Base-by-base conservation (phyloP, 2,888 invertebrate species). In the Pachliopta kotzebuea region DNA sequence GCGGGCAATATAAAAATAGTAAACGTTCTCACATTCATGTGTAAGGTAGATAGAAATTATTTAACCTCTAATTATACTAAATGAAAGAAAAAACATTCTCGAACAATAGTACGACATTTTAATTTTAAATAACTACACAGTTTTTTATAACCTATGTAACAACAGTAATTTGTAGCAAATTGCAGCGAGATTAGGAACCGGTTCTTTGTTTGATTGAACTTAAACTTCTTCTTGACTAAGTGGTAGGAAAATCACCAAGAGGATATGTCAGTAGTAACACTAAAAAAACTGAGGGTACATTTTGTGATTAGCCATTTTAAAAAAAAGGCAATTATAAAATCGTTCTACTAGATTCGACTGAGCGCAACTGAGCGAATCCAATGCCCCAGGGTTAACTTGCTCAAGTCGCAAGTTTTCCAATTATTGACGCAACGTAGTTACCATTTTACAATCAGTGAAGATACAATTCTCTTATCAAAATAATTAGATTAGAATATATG, bases 301-400 rank as follows among this genome's bases (percentile, higher is more conserved):
- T n/a, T 6, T 45, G 18, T 14, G n/a, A 45, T 45, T 45, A 45
- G 45, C 45, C 17, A 11, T 59, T 14, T 21, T 1, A 50, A 50
- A 20, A 20, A 23, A 52, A 31, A 45, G n/a, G 45, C n/a, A n/a
- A n/a, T n/a, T n/a, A 56, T 31, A 20, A n/a, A 31, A 20, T 56
- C 56, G 21, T 45, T 57, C 45, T 31, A 42, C 26, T n/a, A 55
- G 26, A 55, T 56, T 49, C 50, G 50, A 21, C 7, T 52, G 23
- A 31, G 21, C 42, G n/a, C 52, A 52, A 31, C 56, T 50, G n/a
- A 56, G 57, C 52, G 57, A 26, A 57, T 37, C 52, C 50, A 62
- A 62, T 56, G 31, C 50, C 24, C 29, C 62, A 62, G 62, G 62
- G 62, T 56, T 58, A 50, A 24, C 49, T 61, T 62, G 49, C 23